phyloP scores from a whole-genome alignment of 1,140 invertebrate genomes.

The Drosophila tropicalis region DNA sequence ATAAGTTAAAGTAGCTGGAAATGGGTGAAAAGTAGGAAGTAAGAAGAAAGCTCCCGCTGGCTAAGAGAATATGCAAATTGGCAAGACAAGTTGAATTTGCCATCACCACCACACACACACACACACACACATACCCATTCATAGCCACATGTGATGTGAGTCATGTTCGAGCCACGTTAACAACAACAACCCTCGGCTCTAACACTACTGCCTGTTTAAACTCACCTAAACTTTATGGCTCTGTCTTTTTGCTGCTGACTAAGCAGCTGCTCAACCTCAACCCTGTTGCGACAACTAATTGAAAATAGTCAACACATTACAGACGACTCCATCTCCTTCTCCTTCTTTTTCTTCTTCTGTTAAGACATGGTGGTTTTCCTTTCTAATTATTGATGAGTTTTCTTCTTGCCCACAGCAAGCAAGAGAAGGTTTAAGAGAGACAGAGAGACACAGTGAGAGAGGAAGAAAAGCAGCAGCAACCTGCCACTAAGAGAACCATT shows the following conservation, averaged over 20 bases:
- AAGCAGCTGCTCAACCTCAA: constrained; percentile 39
- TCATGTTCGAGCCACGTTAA: constrained; percentile 33
- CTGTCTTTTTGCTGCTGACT: constrained; percentile 53
- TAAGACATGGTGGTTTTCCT: constrained; percentile 6
- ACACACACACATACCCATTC: constrained; percentile 1
- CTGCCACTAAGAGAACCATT: constrained; percentile 8
- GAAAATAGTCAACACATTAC: constrained; percentile 60
- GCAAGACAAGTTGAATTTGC: constrained; percentile 17
- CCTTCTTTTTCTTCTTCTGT: neutral
- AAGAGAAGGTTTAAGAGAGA: too few species aligned
- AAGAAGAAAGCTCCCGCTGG: constrained; percentile 1
- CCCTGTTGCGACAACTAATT: constrained; percentile 62
- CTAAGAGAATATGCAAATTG: constrained; percentile 58
- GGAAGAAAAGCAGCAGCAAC: neutral
- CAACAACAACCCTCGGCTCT: constrained; percentile 1
- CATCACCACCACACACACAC: neutral
- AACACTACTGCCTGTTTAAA: constrained; percentile 41
- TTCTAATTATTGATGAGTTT: constrained; percentile 55
- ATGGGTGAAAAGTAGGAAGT: constrained; percentile 19
- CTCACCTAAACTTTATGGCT: constrained; percentile 71
- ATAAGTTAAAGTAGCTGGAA: constrained; percentile 51
- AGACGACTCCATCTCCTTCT: neutral
- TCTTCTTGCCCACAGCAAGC: neutral
- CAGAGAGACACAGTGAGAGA: too few species aligned
- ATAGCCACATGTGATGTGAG: constrained; percentile 56